phyloP scores from a whole-genome alignment of 2,113 vertebrate species.

The Orthonyx spaldingii region DNA sequence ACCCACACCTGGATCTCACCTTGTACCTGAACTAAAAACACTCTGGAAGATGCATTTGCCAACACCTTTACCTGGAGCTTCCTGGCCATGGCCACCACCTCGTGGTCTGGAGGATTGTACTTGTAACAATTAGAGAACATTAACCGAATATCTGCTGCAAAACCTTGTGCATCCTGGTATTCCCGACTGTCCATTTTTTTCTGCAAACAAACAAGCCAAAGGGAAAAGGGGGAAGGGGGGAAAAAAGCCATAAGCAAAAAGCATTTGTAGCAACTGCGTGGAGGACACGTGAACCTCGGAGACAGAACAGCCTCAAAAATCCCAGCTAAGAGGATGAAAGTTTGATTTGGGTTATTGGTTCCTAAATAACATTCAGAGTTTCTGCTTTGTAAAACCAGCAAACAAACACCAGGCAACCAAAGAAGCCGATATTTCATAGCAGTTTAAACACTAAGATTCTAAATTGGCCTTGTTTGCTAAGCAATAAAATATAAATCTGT shows the following conservation, averaged over 20 bases:
- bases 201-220: slow-evolving; percentile 69
- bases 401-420: neutral
- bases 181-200: slow-evolving; percentile 91
- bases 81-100: slow-evolving; percentile 87
- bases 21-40: neutral
- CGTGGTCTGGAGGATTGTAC: slow-evolving; percentile 92
- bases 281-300: neutral
- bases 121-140: slow-evolving; percentile 99
- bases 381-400: neutral
- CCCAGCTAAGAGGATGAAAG: neutral
- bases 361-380: neutral
- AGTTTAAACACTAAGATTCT: neutral
- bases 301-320: neutral
- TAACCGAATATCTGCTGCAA: slow-evolving; percentile 90
- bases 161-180: slow-evolving; percentile 86
- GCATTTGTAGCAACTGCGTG: neutral
- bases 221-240: neutral
- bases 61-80: slow-evolving; percentile 86
- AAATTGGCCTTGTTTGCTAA: neutral
- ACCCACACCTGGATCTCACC: neutral
- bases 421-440: accelerated
- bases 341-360: neutral
- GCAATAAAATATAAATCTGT: neutral
- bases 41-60: neutral
- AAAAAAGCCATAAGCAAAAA: slow-evolving; percentile 18